Evolutionary conservation across 2,888 invertebrate genomes (phyloP).

Genomic region (Dynastes grantii): DNA sequence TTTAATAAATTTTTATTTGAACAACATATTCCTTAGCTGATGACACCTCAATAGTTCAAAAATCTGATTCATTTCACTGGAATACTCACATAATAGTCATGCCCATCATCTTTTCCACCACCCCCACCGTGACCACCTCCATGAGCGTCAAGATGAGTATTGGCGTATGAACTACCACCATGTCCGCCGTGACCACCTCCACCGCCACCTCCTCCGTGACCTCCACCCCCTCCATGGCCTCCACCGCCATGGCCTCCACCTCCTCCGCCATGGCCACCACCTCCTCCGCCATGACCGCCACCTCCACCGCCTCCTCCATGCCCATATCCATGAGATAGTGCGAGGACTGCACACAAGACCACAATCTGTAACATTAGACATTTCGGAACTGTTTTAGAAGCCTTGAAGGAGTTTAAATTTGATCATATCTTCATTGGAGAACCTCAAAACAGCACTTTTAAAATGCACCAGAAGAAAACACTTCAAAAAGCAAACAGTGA

Average conservation of each 20-base stretch:
- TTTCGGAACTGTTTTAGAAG: background rate
- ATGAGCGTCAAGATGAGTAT: slow-evolving; percentile 35
- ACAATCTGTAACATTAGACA: slow-evolving; percentile 10
- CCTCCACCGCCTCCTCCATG: slow-evolving; percentile 3
- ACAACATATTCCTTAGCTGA: background rate
- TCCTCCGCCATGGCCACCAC: background rate
- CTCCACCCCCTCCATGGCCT: background rate
- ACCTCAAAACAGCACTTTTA: background rate
- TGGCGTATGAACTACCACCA: slow-evolving; percentile 34
- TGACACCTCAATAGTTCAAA: background rate
- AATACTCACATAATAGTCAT: slow-evolving; percentile 50
- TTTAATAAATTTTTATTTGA: too few relatives aligned
- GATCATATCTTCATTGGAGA: background rate
- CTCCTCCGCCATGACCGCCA: background rate
- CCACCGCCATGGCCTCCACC: background rate
- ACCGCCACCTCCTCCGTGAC: slow-evolving; percentile 17
- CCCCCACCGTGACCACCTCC: slow-evolving; percentile 42
- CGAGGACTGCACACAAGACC: slow-evolving; percentile 3
- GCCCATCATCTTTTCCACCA: slow-evolving; percentile 47
- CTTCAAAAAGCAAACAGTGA: background rate
- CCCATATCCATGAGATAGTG: slow-evolving; percentile 12
- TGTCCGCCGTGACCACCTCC: slow-evolving; percentile 33
- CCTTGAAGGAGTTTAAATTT: background rate
- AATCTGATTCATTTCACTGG: too few relatives aligned
- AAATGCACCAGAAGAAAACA: background rate